A percentile compares a stretch with the other conserved stretches of the same genome.
Conservation (phyloP, 2,797 vertebrate species). For the Leptatherina wallacei region DNA sequence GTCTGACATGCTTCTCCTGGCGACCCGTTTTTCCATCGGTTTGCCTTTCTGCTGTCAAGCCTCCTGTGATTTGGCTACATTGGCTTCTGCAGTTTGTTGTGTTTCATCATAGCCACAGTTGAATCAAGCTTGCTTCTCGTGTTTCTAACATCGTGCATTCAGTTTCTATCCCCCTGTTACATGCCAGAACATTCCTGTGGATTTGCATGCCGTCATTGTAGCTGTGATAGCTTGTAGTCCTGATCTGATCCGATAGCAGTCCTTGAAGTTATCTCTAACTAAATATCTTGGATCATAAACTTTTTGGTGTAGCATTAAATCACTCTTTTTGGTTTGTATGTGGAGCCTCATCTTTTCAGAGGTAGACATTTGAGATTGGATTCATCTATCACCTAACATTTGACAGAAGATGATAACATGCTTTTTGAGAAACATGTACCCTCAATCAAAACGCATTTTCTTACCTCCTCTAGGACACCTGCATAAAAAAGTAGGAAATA, state of each 20-base stretch:
- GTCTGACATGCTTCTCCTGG: conserved; percentile 50
- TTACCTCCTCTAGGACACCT: conserved; percentile 18
- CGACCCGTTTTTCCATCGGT: conserved; percentile 19
- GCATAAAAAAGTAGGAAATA: conserved; percentile 18
- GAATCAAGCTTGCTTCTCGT: not conserved
- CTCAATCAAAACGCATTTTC: conserved; percentile 31
- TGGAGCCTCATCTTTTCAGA: not conserved
- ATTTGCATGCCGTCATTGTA: too few relatives aligned
- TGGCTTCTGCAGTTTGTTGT: conserved; percentile 20
- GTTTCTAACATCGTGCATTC: conserved; percentile 4
- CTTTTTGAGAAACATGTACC: conserved; percentile 16
- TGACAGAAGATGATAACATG: conserved; percentile 11
- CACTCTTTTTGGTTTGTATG: not conserved
- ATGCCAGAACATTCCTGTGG: not conserved
- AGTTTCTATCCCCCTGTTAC: not conserved
- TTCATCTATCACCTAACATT: conserved; percentile 16
- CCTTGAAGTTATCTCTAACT: too few relatives aligned
- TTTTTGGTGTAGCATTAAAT: too few relatives aligned
- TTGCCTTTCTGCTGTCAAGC: conserved; percentile 17
- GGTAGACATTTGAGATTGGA: not conserved
- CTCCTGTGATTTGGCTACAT: conserved; percentile 8
- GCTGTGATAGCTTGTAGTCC: too few relatives aligned
- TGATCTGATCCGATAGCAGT: too few relatives aligned
- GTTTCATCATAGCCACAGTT: not conserved
- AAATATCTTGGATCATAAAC: too few relatives aligned